These are phyloP conservation scores for Serilophus lunatus DNA, from an alignment of 2,113 vertebrate genomes.

Conservation along the genomic window DNA sequence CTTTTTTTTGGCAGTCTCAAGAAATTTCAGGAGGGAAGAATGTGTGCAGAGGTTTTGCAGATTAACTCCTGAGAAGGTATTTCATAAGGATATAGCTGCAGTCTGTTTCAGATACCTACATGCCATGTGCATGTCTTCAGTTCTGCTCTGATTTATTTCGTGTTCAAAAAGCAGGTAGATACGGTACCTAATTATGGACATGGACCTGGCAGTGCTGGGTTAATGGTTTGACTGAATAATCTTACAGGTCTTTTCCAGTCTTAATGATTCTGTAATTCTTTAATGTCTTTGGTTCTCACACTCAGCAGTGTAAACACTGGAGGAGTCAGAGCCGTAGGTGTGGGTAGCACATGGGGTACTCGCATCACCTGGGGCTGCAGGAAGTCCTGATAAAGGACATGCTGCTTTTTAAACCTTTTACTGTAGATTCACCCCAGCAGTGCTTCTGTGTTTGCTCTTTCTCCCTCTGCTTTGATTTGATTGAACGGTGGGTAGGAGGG, in stretches of 20 bases:
- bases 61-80: neutral
- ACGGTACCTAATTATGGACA: neutral
- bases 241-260: neutral
- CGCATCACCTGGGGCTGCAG: rapidly evolving
- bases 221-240: neutral
- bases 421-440: neutral
- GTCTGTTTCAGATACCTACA: neutral
- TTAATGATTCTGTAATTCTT: neutral
- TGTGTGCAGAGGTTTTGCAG: neutral
- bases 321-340: neutral
- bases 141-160: neutral
- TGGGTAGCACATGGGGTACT: neutral
- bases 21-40: neutral
- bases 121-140: neutral
- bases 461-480: neutral
- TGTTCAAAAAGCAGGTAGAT: neutral
- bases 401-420: neutral
- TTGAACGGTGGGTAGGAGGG: neutral
- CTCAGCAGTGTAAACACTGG: neutral
- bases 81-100: neutral
- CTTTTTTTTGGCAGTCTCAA: neutral
- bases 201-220: neutral
- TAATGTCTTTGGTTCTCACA: neutral
- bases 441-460: neutral
- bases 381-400: neutral